Conservation (phyloP, 2,888 invertebrate species). For the Ashinkailepas kermadecensis region DNA sequence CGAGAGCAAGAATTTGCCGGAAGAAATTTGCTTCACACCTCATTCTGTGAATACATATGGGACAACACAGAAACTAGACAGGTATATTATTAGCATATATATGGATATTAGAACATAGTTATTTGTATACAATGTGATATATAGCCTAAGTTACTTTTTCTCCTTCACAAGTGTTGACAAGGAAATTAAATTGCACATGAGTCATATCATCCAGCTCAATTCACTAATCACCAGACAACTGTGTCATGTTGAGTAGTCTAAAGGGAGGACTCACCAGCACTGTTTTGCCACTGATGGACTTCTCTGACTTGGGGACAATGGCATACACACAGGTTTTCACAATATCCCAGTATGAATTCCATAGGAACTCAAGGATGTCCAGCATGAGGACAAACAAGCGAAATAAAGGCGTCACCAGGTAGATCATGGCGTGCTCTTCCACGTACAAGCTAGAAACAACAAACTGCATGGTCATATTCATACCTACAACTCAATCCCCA, state of each 20-base stretch:
- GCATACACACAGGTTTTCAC: not conserved
- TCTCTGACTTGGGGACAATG: not conserved
- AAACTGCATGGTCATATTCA: not conserved
- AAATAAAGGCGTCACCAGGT: not conserved
- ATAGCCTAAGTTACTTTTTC: too few species aligned
- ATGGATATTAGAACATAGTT: not conserved
- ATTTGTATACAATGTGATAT: too few species aligned
- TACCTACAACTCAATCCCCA: too few species aligned
- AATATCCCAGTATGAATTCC: not conserved
- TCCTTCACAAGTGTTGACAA: too few species aligned
- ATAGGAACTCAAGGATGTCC: not conserved
- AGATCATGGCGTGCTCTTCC: not conserved
- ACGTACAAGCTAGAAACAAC: not conserved
- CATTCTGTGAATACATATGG: too few species aligned
- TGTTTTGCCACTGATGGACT: not conserved
- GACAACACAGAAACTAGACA: too few species aligned
- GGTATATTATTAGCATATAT: not conserved
- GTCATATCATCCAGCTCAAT: too few species aligned
- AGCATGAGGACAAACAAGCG: not conserved
- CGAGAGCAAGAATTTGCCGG: too few species aligned
- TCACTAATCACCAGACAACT: too few species aligned
- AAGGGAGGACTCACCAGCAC: not conserved
- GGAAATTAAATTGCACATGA: too few species aligned
- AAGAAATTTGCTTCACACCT: too few species aligned
- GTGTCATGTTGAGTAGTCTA: too few species aligned